These are phyloP conservation scores for Apocrypta bakeri DNA, from an alignment of 1,140 invertebrate genomes.

Conservation along the genomic window DNA sequence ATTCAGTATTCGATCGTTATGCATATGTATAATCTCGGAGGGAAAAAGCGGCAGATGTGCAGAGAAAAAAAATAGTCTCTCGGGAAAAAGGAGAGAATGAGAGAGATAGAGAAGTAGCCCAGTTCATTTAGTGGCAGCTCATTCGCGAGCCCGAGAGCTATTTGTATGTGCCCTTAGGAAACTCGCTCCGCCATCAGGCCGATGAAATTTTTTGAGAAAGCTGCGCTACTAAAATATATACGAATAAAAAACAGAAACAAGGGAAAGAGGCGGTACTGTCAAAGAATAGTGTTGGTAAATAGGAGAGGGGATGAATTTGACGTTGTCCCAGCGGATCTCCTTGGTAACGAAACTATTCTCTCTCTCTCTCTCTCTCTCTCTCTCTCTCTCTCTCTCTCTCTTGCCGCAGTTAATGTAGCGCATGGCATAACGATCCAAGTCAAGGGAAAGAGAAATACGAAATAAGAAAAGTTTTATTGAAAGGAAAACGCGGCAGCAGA, in stretches of 20 bases:
- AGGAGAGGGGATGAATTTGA: neutral
- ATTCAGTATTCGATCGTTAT: too few species aligned
- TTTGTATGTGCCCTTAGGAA: neutral
- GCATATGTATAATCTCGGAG: too few species aligned
- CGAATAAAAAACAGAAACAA: constrained; percentile 38
- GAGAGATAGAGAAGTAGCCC: neutral
- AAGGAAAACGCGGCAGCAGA: neutral
- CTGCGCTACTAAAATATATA: neutral
- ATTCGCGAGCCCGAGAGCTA: neutral
- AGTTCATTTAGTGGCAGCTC: neutral
- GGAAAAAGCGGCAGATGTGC: neutral
- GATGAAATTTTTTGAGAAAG: constrained; percentile 2
- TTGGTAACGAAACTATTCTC: neutral
- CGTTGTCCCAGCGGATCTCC: neutral
- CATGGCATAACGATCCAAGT: neutral
- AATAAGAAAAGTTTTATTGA: constrained; percentile 14
- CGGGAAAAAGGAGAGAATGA: neutral
- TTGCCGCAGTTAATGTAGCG: neutral
- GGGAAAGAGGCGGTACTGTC: neutral
- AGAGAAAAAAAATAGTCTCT: neutral
- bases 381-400: too few species aligned
- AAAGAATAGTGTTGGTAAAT: constrained; percentile 29
- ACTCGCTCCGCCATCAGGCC: neutral
- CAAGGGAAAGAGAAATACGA: constrained; percentile 7
- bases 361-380: neutral